A percentile compares a stretch with the other conserved stretches of the same genome.
Evolutionary conservation across 2,888 invertebrate genomes (phyloP).

Genomic region (Metacarcinus magister): DNA sequence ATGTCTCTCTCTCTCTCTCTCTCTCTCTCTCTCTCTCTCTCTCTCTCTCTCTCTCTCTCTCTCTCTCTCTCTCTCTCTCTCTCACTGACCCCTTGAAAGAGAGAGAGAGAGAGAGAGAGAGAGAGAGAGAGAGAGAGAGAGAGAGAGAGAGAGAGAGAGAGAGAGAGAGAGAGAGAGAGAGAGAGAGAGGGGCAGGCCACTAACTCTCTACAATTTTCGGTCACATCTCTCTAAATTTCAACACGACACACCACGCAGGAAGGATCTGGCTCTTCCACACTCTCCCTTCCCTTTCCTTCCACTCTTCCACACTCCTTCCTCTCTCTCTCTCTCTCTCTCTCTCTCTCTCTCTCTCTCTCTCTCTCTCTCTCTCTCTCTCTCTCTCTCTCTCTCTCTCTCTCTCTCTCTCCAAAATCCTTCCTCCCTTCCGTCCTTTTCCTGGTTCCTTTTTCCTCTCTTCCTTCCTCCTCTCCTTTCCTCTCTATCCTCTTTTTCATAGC

Average conservation of each 20-base stretch:
- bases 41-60: no score
- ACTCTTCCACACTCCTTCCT: background rate
- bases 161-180: conserved; percentile 44
- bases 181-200: background rate
- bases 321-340: background rate
- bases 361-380: background rate
- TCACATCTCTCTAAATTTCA: conserved; percentile 3
- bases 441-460: no score
- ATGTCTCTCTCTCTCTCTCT: background rate
- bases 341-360: background rate
- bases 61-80: no score
- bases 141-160: conserved; percentile 35
- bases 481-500: background rate
- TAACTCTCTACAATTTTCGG: conserved; percentile 1
- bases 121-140: conserved; percentile 35
- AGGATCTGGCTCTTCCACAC: background rate
- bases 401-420: background rate
- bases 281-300: background rate
- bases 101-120: background rate
- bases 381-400: no score
- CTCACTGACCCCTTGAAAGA: no score
- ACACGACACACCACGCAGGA: background rate
- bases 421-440: background rate
- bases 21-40: no score
- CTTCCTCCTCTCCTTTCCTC: no score